Evolutionary conservation across 2,113 vertebrate species (phyloP).

Genomic region (Tylochromis polylepis): DNA sequence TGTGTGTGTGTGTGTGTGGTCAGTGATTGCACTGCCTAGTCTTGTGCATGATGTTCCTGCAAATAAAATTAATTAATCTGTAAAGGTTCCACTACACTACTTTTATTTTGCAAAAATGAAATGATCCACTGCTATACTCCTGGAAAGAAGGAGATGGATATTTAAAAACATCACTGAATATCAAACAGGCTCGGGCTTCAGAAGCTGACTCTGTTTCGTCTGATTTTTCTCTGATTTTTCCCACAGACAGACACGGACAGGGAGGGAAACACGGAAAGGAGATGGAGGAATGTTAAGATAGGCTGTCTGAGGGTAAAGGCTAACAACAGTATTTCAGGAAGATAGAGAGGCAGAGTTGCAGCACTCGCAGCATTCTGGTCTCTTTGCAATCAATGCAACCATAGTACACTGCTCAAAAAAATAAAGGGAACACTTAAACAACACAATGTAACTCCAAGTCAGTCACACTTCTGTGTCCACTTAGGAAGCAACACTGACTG

Average conservation of each 20-base stretch:
- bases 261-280: background rate
- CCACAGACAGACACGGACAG: background rate
- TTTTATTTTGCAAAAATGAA: background rate
- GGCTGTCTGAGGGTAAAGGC: background rate
- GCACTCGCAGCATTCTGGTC: background rate
- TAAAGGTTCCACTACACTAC: background rate
- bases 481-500: too few species aligned
- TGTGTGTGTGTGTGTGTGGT: background rate
- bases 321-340: background rate
- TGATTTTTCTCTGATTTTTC: slow-evolving; percentile 15
- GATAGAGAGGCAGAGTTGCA: background rate
- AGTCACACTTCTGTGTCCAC: too few species aligned
- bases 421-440: too few species aligned
- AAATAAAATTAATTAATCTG: background rate
- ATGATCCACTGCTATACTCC: background rate
- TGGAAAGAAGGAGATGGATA: background rate
- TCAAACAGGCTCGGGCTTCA: slow-evolving; percentile 20
- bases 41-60: background rate
- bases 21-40: slow-evolving; percentile 4
- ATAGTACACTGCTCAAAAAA: too few species aligned
- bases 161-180: background rate
- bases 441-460: too few species aligned
- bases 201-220: slow-evolving; percentile 8
- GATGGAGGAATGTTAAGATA: background rate
- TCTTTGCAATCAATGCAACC: background rate